Base-by-base conservation (phyloP, 2,888 invertebrate genomes). In the Ormia ochracea region DNA sequence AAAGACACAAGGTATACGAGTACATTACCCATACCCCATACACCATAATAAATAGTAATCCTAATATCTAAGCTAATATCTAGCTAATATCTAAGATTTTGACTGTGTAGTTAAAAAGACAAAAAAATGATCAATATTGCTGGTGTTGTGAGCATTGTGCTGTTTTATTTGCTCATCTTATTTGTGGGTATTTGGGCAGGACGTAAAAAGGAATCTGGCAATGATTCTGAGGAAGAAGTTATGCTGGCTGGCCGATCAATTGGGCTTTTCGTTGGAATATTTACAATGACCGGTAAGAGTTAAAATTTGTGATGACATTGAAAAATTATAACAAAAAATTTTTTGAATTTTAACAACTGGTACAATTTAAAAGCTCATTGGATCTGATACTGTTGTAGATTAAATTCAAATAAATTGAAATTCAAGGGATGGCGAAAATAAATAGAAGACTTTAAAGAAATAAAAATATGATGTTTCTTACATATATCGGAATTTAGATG, bases 201-300 rank as follows among this genome's bases (percentile, higher is more conserved):
- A 28, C 93, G 97, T 85, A 99, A 98, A 91, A 98, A 98, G 88
- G 94, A 94, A 82, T 90, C 93, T 5, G 95, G 96, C 83, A 94
- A 96, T 91, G 95, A 96, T 90, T 96, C 96, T 65, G 96, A 96
- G 89, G 99, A 98, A 90, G 98, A 99, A 90, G 98, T 99, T 75
- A 99, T 99, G 98, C 91, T 99, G 88, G 99, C 99, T 0, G 99
- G 99, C 7, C 92, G 99, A 78, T 98, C 98, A 88, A 98, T 99
- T 87, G 97, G 99, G 5, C 92, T 98, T 63, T 95, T 99, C 88
- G 98, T 99, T 74, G 99, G 99, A 56, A 97, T 98, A 85, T 99
- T 99, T 88, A 99, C 99, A 31, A 99, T 99, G 99, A 99, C 99
- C 88, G 97, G 97, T 96, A 88, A 89, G 88, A 83, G 26, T 41